A percentile compares a stretch with the other conserved stretches of the same genome.
phyloP scores from a whole-genome alignment of 2,797 vertebrate genomes.

The Pseudomugil gertrudae region DNA sequence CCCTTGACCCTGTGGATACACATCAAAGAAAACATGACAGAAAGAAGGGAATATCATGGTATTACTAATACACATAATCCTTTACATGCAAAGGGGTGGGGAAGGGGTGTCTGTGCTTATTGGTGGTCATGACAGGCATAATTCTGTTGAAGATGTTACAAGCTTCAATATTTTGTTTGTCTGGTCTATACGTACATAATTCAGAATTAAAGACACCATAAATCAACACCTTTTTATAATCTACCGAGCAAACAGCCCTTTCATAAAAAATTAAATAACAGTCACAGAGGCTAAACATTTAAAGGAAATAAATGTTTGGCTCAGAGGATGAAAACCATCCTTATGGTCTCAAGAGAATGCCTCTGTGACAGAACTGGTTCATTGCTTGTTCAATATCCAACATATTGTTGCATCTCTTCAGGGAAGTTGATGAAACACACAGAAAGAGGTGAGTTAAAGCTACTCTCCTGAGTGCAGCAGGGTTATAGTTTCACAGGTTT shows the following conservation, averaged over 20 bases:
- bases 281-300: slow-evolving; percentile 68
- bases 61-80: slow-evolving; percentile 70
- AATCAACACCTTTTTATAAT: slow-evolving; percentile 53
- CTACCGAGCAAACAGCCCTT: slow-evolving; percentile 55
- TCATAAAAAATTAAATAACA: slow-evolving; percentile 62
- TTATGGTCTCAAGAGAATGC: slow-evolving; percentile 52
- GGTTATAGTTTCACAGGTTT: slow-evolving; percentile 66
- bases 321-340: slow-evolving; percentile 59
- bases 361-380: slow-evolving; percentile 77
- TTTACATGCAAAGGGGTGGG: slow-evolving; percentile 59
- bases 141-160: slow-evolving; percentile 34
- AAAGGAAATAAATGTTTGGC: slow-evolving; percentile 28
- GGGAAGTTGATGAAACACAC: slow-evolving; percentile 69
- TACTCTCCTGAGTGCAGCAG: slow-evolving; percentile 45
- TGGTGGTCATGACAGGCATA: slow-evolving; percentile 58
- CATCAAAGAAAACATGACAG: slow-evolving; percentile 53
- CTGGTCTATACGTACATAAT: slow-evolving; percentile 35
- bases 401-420: slow-evolving; percentile 59
- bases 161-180: slow-evolving; percentile 38
- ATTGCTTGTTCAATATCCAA: slow-evolving; percentile 65
- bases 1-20: slow-evolving; percentile 65
- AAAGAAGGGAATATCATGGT: slow-evolving; percentile 65
- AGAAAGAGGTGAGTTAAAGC: slow-evolving; percentile 61
- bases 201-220: slow-evolving; percentile 56
- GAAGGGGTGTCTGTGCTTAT: slow-evolving; percentile 59